Evolutionary conservation across 1,140 invertebrate genomes (phyloP).

Genomic region (Riptortus pedestris): DNA sequence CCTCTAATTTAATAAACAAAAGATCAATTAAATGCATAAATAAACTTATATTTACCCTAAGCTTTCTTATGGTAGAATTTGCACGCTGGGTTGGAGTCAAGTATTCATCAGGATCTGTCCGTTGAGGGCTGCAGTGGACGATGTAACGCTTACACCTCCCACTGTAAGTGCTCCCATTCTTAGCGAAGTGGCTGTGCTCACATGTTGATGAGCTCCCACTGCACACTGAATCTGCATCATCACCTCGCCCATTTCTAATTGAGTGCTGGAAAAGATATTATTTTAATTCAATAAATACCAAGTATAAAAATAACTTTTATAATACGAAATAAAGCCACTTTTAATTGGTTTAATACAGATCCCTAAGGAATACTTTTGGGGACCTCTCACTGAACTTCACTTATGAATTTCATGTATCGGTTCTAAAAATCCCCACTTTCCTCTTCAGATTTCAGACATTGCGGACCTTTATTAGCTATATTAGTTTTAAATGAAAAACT

Average conservation of each 20-base stretch:
- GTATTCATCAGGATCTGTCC: slow-evolving; percentile 63
- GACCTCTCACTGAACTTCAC: too few species aligned
- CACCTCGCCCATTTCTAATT: background rate
- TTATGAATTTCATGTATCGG: background rate
- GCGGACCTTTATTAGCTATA: background rate
- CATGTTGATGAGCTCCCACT: slow-evolving; percentile 8
- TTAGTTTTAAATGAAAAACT: background rate
- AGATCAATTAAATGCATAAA: too few species aligned
- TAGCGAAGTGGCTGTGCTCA: slow-evolving; percentile 59
- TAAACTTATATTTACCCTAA: slow-evolving; percentile 44
- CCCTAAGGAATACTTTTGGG: background rate
- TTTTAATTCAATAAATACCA: background rate
- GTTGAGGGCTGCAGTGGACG: slow-evolving; percentile 62
- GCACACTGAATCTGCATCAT: slow-evolving; percentile 10
- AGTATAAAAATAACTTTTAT: background rate
- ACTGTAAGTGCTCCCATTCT: slow-evolving; percentile 67
- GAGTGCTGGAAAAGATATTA: background rate
- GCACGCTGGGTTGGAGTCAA: slow-evolving; percentile 75
- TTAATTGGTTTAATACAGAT: background rate
- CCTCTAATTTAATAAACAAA: too few species aligned
- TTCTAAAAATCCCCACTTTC: background rate
- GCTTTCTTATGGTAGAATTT: slow-evolving; percentile 60
- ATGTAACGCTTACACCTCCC: slow-evolving; percentile 61
- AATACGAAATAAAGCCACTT: background rate
- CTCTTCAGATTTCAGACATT: background rate